Percentiles rank a stretch among this genome's conserved stretches.
Evolutionary conservation across 1,140 invertebrate species (phyloP).

Genomic region (Leptopilina clavipes): DNA sequence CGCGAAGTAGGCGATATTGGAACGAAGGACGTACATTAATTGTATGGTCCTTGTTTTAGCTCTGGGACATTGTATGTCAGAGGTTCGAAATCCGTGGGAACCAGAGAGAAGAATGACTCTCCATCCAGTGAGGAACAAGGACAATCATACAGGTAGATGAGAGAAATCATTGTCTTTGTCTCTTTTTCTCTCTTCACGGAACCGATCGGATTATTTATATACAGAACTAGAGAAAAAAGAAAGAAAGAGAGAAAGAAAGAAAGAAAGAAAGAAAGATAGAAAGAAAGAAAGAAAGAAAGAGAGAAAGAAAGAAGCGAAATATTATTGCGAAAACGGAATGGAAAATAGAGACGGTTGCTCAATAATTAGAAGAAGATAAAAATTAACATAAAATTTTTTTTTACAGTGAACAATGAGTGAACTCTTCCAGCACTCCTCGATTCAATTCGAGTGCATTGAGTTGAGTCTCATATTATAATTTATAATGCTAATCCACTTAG

Average conservation of each 20-base stretch:
- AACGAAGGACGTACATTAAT: constrained; percentile 53
- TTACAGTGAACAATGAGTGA: too few species aligned
- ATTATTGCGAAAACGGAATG: too few species aligned
- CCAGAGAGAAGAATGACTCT: constrained; percentile 42
- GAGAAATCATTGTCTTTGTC: constrained; percentile 35
- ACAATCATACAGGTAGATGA: constrained; percentile 57
- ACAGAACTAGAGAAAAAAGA: constrained; percentile 34
- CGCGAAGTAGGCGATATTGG: constrained; percentile 55
- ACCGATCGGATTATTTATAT: constrained; percentile 25
- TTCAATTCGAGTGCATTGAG: too few species aligned
- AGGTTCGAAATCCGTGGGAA: constrained; percentile 64
- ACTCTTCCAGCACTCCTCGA: too few species aligned
- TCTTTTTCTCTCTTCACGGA: constrained; percentile 23
- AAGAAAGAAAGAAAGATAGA: too few species aligned
- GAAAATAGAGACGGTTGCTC: too few species aligned
- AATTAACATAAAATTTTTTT: too few species aligned
- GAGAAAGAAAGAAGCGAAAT: constrained; percentile 32
- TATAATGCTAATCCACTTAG: constrained; percentile 33
- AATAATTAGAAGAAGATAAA: too few species aligned
- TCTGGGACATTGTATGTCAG: constrained; percentile 59
- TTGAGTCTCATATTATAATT: constrained; percentile 15
- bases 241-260: constrained; percentile 1
- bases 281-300: constrained; percentile 22
- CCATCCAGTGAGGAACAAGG: neutral
- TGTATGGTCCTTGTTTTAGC: constrained; percentile 49